A percentile compares a stretch with the other conserved stretches of the same genome.
These are phyloP conservation scores for Theropithecus gelada DNA, from an alignment of 2,113 vertebrate genomes.

Conservation along the genomic window DNA sequence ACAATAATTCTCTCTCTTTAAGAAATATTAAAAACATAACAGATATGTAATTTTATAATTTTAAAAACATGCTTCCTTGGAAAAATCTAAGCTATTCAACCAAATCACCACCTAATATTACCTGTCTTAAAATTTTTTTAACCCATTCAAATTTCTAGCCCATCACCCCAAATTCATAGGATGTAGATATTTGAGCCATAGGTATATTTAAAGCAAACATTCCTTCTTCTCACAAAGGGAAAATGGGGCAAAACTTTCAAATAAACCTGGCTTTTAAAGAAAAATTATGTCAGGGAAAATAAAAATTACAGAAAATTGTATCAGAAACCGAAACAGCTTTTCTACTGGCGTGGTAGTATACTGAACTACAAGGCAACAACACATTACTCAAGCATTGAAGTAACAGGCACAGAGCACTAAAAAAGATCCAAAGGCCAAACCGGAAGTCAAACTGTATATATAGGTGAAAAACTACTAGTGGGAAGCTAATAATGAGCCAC, in stretches of 20 bases:
- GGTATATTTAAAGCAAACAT: constrained; percentile 3
- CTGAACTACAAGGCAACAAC: not conserved
- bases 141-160: not conserved
- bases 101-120: not conserved
- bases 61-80: constrained; percentile 5
- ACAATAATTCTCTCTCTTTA: not conserved
- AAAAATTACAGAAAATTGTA: too few species aligned
- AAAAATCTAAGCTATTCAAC: constrained; percentile 27
- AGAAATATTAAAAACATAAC: not conserved
- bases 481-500: not conserved
- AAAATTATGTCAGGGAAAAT: constrained; percentile 20
- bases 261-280: not conserved
- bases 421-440: not conserved
- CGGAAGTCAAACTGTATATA: not conserved
- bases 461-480: not conserved
- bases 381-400: not conserved
- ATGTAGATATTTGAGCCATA: not conserved
- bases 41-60: not conserved
- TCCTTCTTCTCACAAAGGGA: not conserved
- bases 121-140: constrained; percentile 17
- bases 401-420: not conserved
- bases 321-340: not conserved
- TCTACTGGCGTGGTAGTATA: not conserved
- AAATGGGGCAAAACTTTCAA: constrained; percentile 35
- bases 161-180: not conserved